A percentile compares a stretch with the other conserved stretches of the same genome.
These are phyloP conservation scores for Celastrina argiolus DNA, from an alignment of 2,888 invertebrate species.

Conservation along the genomic window DNA sequence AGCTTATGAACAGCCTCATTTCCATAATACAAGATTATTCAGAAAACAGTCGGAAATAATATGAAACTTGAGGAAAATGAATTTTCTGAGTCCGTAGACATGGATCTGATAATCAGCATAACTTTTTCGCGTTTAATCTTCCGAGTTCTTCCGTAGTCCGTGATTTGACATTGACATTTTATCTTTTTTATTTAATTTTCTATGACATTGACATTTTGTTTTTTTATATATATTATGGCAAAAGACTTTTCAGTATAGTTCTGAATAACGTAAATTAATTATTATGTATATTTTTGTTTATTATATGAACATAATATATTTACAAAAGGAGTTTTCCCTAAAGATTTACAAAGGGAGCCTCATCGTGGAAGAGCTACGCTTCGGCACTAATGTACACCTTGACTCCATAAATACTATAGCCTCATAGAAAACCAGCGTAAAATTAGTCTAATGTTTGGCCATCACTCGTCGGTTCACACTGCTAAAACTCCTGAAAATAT, in stretches of 20 bases:
- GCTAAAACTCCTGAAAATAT: too few relatives aligned
- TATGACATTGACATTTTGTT: background rate
- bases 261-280: too few relatives aligned
- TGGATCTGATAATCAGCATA: slow-evolving; percentile 5
- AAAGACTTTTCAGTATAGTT: background rate
- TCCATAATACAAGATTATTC: background rate
- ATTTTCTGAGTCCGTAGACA: slow-evolving; percentile 4
- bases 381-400: too few relatives aligned
- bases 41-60: background rate
- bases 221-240: background rate
- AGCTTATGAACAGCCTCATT: background rate
- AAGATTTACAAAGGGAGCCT: too few relatives aligned
- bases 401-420: too few relatives aligned
- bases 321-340: too few relatives aligned
- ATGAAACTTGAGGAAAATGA: background rate
- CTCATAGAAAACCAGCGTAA: too few relatives aligned
- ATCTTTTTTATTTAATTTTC: background rate
- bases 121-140: background rate
- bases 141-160: background rate
- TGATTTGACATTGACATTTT: background rate
- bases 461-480: too few relatives aligned
- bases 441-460: too few relatives aligned
- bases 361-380: too few relatives aligned
- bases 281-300: too few relatives aligned
- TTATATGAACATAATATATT: too few relatives aligned